Base-by-base conservation (phyloP, 1,140 invertebrate genomes). In the Caenorhabditis brenneri region DNA sequence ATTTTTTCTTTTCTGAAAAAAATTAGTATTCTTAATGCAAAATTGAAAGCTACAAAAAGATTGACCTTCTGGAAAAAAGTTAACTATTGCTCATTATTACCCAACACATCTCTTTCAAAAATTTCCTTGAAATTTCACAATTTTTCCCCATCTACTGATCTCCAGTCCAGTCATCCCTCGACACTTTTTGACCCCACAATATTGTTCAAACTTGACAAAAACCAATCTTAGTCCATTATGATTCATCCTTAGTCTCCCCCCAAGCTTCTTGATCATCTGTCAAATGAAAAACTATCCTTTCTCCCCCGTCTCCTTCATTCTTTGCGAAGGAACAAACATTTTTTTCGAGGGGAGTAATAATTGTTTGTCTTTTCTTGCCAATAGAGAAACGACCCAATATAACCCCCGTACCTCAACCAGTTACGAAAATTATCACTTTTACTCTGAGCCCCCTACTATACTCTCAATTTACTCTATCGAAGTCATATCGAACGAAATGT, bases 191-290 rank as follows among this genome's bases (percentile, higher is more conserved):
- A 55, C 53, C 53, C 15, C 15, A 6, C 48, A 51, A 29, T 55
- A 9, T 7, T 51, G 6, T 51, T 15, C 4, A 3, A 5, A n/a
- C 4, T 19, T 51, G 16, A 3, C 6, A 51, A 10, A 24, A 46
- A 74, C 65, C 65, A 74, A 33, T 12, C 19, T 1, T 9, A 46
- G 65, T 36, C 42, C 65, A 74, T n/a, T n/a, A 42, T 74, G 65
- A 74, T 74, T 74, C 65, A 74, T 74, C 65, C 31, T 19, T 33
- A n/a, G n/a, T n/a, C n/a, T n/a, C n/a, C n/a, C n/a, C n/a, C n/a
- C n/a, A n/a, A n/a, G n/a, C n/a, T n/a, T n/a, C n/a, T n/a, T n/a
- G n/a, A n/a, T n/a, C n/a, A n/a, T n/a, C n/a, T n/a, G n/a, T n/a
- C n/a, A n/a, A n/a, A n/a, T n/a, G n/a, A n/a, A n/a, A n/a, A n/a